Evolutionary conservation across 2,888 invertebrate species (phyloP).

Genomic region (Andrena camellia): DNA sequence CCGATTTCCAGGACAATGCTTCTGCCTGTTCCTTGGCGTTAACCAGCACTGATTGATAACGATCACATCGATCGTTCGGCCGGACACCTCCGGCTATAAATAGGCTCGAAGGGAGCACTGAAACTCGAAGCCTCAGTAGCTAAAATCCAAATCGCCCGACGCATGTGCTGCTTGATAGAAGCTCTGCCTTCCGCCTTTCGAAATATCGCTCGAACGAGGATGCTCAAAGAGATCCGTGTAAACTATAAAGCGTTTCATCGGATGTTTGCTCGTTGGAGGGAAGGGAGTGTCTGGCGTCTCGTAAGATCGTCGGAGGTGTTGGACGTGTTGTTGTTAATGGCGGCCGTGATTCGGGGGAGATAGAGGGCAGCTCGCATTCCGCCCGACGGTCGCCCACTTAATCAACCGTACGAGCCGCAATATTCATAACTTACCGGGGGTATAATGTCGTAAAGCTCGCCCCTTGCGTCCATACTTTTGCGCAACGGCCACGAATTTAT

Average conservation of each 20-base stretch:
- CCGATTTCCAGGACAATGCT: neutral
- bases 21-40: neutral
- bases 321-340: slow-evolving; percentile 40
- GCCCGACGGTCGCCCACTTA: slow-evolving; percentile 48
- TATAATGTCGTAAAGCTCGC: slow-evolving; percentile 59
- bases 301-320: slow-evolving; percentile 20
- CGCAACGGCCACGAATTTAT: slow-evolving; percentile 52
- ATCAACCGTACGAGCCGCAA: slow-evolving; percentile 61
- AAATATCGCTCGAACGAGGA: slow-evolving; percentile 10
- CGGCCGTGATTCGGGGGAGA: slow-evolving; percentile 38
- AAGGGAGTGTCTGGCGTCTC: neutral
- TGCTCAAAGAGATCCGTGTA: neutral
- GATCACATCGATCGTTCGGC: too few relatives aligned
- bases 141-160: neutral
- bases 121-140: neutral
- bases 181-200: slow-evolving; percentile 5
- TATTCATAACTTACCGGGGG: slow-evolving; percentile 61
- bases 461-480: slow-evolving; percentile 23
- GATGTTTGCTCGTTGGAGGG: neutral
- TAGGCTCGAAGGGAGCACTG: neutral
- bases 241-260: slow-evolving; percentile 11
- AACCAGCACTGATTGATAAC: too few relatives aligned
- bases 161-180: neutral
- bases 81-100: neutral
- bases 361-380: slow-evolving; percentile 20